phyloP scores from a whole-genome alignment of 1,140 invertebrate species.

The Zaprionus nigranus region DNA sequence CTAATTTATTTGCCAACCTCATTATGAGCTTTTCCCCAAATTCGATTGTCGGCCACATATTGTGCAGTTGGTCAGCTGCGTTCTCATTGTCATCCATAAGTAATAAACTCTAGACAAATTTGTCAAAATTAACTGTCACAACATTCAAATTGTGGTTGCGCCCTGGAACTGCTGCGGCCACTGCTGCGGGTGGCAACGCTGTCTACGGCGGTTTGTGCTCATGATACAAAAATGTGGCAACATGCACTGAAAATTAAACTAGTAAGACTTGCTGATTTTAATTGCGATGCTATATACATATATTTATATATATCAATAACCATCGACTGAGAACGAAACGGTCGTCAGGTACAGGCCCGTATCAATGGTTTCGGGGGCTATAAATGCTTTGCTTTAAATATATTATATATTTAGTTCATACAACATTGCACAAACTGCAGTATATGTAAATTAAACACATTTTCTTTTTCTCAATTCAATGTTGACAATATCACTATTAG shows the following conservation, averaged over 20 bases:
- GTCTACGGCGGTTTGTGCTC: neutral
- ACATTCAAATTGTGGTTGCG: slow-evolving; percentile 66
- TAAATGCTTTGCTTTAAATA: no score
- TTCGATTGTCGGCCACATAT: slow-evolving; percentile 64
- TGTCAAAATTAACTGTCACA: slow-evolving; percentile 76
- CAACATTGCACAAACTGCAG: no score
- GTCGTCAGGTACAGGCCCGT: no score
- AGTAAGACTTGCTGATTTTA: no score
- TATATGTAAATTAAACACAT: no score
- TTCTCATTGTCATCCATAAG: slow-evolving; percentile 68
- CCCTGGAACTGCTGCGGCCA: neutral
- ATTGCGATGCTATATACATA: no score
- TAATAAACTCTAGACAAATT: slow-evolving; percentile 75
- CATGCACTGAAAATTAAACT: neutral
- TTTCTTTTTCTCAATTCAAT: no score
- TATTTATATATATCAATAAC: no score
- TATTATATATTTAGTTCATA: no score
- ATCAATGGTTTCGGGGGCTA: no score
- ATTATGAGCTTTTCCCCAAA: slow-evolving; percentile 77
- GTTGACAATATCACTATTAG: no score
- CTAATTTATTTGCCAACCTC: slow-evolving; percentile 66
- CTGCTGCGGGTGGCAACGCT: neutral
- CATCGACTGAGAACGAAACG: no score
- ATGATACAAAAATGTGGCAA: neutral
- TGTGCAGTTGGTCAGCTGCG: slow-evolving; percentile 35